Base-by-base conservation (phyloP, 2,113 vertebrate genomes). In the Mastomys coucha region DNA sequence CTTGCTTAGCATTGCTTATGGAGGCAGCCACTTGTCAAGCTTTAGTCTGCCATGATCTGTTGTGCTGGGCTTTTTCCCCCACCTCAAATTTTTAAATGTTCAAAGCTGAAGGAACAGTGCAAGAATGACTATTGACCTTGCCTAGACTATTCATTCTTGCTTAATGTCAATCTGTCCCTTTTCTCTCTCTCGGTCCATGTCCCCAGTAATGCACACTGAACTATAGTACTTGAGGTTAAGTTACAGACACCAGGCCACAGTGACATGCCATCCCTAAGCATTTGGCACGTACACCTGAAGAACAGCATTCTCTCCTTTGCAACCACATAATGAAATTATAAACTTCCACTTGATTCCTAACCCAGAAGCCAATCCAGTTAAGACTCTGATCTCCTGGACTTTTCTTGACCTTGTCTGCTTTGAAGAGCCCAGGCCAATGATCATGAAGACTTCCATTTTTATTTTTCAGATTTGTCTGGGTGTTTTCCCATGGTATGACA, bases 61-160 rank as follows among this genome's bases (percentile, higher is more conserved):
- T 82, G 45, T 31, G 36, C 42, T 90, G 31, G 13, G 33, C 12
- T 26, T 77, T 65, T 72, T 58, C 2, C 49, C 56, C 31, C 20
- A 75, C 49, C 56, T 14, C 80, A 76, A 63, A 36, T 51, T 81
- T 39, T 91, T 84, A 88, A 90, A 39, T 4, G 81, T 80, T 73
- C 42, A 93, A 80, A 94, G 12, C 49, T 69, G 49, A 89, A 93
- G 91, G 14, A 94, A 28, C 19, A 91, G 49, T 45, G 49, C 16
- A 76, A n/a, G 28, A 76, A 78, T 7, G 88, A 22, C 81, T 93
- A 5, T 17, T 33, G 7, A 45, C 4, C 1, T 19, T 94, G 80
- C 39, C 28, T 20, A 86, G 33, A 69, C n/a, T 93, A 70, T 73
- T 82, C 22, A 51, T 31, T 36, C 73, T 89, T 58, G 24, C 6